These are phyloP conservation scores for Podargus strigoides DNA, from an alignment of 2,797 vertebrate genomes.

Conservation along the genomic window DNA sequence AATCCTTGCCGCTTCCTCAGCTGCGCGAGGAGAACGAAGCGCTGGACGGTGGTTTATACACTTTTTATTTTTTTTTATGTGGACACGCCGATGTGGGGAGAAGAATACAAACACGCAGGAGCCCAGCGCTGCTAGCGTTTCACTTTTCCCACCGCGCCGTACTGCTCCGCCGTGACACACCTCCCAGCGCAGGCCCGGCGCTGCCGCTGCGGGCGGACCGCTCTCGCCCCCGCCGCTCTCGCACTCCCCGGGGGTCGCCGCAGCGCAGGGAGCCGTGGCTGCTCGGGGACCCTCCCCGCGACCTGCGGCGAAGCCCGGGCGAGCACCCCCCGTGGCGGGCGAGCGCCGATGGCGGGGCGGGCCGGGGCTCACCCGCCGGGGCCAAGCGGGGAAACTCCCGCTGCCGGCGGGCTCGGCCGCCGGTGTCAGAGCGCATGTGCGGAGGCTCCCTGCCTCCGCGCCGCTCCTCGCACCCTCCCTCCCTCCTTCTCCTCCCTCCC, in stretches of 20 bases:
- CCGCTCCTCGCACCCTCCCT: conserved; percentile 44
- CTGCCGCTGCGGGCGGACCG: background rate
- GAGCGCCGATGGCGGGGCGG: background rate
- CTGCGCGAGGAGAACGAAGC: background rate
- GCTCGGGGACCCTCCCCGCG: background rate
- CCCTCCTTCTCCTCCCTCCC: background rate
- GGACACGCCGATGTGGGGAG: fast-evolving
- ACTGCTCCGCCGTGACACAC: fast-evolving
- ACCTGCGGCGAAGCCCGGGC: background rate
- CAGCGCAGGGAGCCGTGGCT: background rate
- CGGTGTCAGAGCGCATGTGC: conserved; percentile 66
- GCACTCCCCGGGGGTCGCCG: background rate
- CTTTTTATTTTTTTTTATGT: no score
- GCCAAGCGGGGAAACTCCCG: conserved; percentile 26
- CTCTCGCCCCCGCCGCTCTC: background rate
- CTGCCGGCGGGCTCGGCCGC: conserved; percentile 29
- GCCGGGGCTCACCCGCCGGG: conserved; percentile 8
- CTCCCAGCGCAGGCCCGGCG: background rate
- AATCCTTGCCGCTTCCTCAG: background rate
- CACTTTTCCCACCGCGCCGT: background rate
- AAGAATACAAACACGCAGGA: background rate
- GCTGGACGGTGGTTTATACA: fast-evolving
- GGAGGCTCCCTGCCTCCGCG: background rate
- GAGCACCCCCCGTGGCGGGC: background rate
- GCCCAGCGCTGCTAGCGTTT: background rate